Evolutionary conservation across 2,888 invertebrate species (phyloP), one percentile per base, ranked within the genome.

Genomic region (Embidobia sp.): DNA sequence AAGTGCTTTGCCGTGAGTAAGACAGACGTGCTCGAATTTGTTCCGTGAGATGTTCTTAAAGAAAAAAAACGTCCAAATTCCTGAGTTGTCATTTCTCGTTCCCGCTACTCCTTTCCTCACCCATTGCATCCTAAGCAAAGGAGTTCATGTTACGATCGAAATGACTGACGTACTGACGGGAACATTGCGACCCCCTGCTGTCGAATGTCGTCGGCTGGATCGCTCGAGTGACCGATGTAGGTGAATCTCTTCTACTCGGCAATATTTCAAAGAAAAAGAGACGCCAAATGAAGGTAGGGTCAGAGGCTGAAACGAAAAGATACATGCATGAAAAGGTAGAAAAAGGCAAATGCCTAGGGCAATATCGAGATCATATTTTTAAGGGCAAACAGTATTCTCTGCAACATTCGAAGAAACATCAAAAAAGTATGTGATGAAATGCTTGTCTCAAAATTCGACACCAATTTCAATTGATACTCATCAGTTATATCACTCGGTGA

Each of bases 81-180:
- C 81, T 78, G 57, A 70, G 75, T 79, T 78, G 79, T 81, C 83
- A 84, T 78, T 76, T 64, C 72, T 55, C 78, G 19, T 53, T 76
- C 66, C 67, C 63, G 69, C 69, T 66, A 74, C 59, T 74, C 74
- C 66, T 74, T 74, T 74, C 66, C 57, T 74, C 74, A 42, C 66
- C 64, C 59, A 53, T 74, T 59, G 72, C 69, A 77, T 70, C 72
- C 70, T 69, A 74, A 81, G 79, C 77, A 72, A 72, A 77, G 79
- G 79, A 82, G 81, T 82, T 80, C 79, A 81, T 85, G 85, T 86
- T 85, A 82, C 84, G 84, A 85, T 84, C 83, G 83, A 81, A 83
- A 84, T 86, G 87, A 87, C 85, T 87, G 87, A 87, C 87, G 82
- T 83, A 85, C 86, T 85, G 83, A 85, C 85, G 84, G 81, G 87